These are phyloP conservation scores for Progne subis DNA, from an alignment of 2,113 vertebrate species.

Conservation along the genomic window DNA sequence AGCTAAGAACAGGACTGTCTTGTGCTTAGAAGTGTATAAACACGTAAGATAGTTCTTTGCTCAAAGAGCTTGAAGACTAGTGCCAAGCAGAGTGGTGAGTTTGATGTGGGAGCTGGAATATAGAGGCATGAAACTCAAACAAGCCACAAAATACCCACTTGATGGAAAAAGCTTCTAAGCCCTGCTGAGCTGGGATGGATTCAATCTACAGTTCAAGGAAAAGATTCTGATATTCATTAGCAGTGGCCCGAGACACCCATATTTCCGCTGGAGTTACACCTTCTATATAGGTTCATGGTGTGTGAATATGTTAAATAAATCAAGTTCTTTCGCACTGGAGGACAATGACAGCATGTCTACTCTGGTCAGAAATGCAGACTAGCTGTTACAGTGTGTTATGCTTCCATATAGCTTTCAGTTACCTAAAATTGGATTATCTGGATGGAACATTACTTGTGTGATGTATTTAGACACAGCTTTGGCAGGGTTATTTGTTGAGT, in stretches of 20 bases:
- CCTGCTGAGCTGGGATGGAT: not conserved
- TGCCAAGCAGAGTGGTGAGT: not conserved
- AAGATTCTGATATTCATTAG: not conserved
- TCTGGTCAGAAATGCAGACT: not conserved
- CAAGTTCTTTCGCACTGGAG: not conserved
- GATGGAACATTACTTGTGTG: not conserved
- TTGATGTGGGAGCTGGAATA: constrained; percentile 51
- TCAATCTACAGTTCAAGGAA: not conserved
- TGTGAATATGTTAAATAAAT: not conserved
- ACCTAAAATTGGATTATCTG: not conserved
- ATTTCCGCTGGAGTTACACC: not conserved
- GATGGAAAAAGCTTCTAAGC: constrained; percentile 3
- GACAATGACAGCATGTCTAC: not conserved
- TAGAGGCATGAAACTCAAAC: not conserved
- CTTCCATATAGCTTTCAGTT: not conserved
- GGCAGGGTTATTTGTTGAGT: not conserved
- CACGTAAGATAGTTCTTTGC: not conserved
- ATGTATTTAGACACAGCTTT: not conserved
- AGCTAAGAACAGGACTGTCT: not conserved
- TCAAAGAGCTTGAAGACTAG: not conserved
- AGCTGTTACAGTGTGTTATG: not conserved
- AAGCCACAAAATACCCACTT: constrained; percentile 11
- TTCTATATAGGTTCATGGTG: not conserved
- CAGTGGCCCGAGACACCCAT: accelerated
- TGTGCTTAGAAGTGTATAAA: constrained; percentile 21